Evolutionary conservation across 2,888 invertebrate genomes (phyloP), one percentile per base, ranked within the genome.

Genomic region (Microplitis deprimator): DNA sequence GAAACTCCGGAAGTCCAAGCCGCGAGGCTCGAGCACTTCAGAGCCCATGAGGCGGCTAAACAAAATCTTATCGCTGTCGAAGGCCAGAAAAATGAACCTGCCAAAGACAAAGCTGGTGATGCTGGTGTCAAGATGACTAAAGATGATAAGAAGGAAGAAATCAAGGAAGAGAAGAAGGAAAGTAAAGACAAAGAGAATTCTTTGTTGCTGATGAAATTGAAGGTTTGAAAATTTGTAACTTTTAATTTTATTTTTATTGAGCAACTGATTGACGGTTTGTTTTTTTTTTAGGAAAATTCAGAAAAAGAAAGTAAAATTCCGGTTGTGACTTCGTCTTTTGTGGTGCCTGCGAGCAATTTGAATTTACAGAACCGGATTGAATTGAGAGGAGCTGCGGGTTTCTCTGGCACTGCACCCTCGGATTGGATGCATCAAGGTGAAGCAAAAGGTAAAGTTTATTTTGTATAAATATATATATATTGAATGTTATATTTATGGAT

Each of bases 1-100:
- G 89, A 90, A 64, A 90, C 90, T 6, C 90, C 90, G 29, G 90
- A 90, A 83, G 90, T 90, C 5, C 80, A 81, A 10, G 89, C 88
- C 4, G 91, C 90, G 17, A 85, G 86, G 38, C 84, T 82, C 2
- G 86, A 85, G 60, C 90, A 91, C 80, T 84, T 90, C 50, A 82
- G 83, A n/a, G 89, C 89, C 10, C 78, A 87, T 16, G 87, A 87
- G 13, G 80, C 83, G 62, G 91, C 90, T 8, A 87, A 71, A 6
- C 68, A 75, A 67, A 76, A 64, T 17, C 13, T 50, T 4, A 50
- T 50, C 10, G 50, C 50, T 10, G 10, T 16, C 61, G 20, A 64
- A 76, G 20, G 17, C 59, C 10, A 13, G 6, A 17, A 67, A 8
- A 70, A 67, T 67, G 70, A 6, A 16, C 68, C 73, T 39, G 61